phyloP scores from a whole-genome alignment of 2,797 vertebrate genomes.

The Heliangelus exortis region DNA sequence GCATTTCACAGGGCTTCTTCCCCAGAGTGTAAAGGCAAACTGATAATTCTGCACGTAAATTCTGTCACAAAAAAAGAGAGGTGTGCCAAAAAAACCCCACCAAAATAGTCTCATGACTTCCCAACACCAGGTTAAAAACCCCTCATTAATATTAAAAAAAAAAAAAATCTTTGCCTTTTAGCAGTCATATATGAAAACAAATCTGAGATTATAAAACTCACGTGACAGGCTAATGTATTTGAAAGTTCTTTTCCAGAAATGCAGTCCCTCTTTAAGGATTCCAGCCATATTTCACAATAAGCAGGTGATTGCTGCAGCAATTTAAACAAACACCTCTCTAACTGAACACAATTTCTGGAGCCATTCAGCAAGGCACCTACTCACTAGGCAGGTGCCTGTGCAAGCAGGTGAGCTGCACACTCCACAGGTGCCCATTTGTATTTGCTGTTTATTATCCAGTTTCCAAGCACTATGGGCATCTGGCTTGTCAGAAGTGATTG shows the following conservation, averaged over 20 bases:
- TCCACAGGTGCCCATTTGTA: neutral
- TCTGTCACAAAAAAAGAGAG: constrained; percentile 31
- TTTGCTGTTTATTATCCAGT: neutral
- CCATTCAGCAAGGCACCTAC: neutral
- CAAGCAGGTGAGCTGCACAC: neutral
- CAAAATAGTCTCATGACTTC: constrained; percentile 55
- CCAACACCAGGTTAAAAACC: constrained; percentile 46
- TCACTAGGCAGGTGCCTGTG: neutral
- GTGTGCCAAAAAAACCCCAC: constrained; percentile 36
- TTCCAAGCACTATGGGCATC: constrained; percentile 7
- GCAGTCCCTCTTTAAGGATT: constrained; percentile 76
- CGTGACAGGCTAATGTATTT: neutral
- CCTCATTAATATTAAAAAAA: constrained; percentile 1
- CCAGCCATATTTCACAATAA: constrained; percentile 61
- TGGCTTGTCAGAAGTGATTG: neutral
- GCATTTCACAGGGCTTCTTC: constrained; percentile 58
- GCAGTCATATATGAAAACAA: neutral
- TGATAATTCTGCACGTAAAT: constrained; percentile 43
- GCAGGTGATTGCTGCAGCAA: constrained; percentile 51
- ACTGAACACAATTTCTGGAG: neutral
- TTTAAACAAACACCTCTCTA: constrained; percentile 4
- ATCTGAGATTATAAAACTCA: neutral
- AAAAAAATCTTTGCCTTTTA: constrained; percentile 37
- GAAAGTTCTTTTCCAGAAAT: constrained; percentile 64
- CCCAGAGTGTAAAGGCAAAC: constrained; percentile 51